Evolutionary conservation across 2,113 vertebrate species (phyloP).

Genomic region (Nothobranchius kuhntae): DNA sequence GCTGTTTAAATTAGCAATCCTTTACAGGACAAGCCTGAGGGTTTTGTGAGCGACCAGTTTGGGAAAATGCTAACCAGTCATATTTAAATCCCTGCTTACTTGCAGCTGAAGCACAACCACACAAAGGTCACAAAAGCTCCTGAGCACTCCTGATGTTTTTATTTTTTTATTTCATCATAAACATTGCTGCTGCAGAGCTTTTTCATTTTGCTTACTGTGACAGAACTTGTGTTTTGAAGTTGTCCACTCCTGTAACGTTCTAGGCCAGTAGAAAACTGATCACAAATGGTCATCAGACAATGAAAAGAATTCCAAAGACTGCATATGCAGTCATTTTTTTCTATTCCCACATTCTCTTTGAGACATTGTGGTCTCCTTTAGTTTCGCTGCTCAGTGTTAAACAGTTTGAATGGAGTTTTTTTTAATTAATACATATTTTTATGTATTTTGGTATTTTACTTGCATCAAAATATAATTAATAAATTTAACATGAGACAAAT

Average conservation of each 20-base stretch:
- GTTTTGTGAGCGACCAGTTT: slow-evolving; percentile 12
- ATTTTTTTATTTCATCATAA: slow-evolving; percentile 7
- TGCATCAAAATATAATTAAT: no score
- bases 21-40: slow-evolving; percentile 1
- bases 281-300: background rate
- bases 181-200: background rate
- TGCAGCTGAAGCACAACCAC: slow-evolving; percentile 13
- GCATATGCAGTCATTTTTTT: background rate
- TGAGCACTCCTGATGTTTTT: background rate
- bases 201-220: background rate
- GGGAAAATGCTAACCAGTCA: slow-evolving; percentile 28
- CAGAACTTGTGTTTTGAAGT: background rate
- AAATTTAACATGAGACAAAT: no score
- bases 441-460: no score
- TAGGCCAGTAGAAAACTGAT: background rate
- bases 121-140: slow-evolving; percentile 49
- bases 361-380: background rate
- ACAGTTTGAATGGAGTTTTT: no score
- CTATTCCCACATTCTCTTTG: background rate
- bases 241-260: background rate
- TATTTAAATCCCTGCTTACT: slow-evolving; percentile 7
- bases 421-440: no score
- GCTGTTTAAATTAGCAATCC: background rate
- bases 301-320: slow-evolving; percentile 1
- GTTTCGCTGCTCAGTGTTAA: background rate